Evolutionary conservation across 2,113 vertebrate genomes (phyloP).

Genomic region (Elephas maximus): DNA sequence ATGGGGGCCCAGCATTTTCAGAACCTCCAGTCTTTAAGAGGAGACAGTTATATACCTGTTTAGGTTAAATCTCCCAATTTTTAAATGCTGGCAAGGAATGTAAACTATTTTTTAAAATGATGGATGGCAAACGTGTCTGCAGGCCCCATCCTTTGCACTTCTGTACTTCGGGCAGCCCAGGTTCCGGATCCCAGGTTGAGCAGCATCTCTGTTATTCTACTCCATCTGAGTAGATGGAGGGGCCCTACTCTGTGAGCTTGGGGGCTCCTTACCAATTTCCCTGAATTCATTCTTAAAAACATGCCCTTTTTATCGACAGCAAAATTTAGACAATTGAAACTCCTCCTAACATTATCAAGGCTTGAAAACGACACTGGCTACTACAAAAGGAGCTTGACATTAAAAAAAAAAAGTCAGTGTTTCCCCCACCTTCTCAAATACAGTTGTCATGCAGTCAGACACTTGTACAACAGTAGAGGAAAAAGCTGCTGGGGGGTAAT

Average conservation of each 20-base stretch:
- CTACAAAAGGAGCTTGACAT: neutral
- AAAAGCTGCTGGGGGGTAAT: neutral
- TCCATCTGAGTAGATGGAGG: neutral
- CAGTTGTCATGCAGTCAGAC: neutral
- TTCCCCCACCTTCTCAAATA: neutral
- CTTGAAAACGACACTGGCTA: neutral
- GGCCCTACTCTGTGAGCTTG: neutral
- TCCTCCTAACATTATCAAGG: neutral
- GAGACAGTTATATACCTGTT: neutral
- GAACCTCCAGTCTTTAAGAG: neutral
- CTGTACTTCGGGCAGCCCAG: neutral
- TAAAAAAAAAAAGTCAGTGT: neutral
- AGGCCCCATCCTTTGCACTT: neutral
- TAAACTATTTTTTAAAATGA: conserved; percentile 15
- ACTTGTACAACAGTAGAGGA: neutral
- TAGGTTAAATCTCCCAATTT: neutral
- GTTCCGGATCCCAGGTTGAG: neutral
- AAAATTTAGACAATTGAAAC: neutral
- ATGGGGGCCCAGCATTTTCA: neutral
- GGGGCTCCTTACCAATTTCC: neutral
- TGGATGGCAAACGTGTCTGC: neutral
- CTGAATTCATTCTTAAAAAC: conserved; percentile 22
- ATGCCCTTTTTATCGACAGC: neutral
- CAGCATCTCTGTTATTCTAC: neutral
- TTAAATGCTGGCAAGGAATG: conserved; percentile 7